Evolutionary conservation across 1,140 invertebrate genomes (phyloP).

Genomic region (Acyrthosiphon pisum): DNA sequence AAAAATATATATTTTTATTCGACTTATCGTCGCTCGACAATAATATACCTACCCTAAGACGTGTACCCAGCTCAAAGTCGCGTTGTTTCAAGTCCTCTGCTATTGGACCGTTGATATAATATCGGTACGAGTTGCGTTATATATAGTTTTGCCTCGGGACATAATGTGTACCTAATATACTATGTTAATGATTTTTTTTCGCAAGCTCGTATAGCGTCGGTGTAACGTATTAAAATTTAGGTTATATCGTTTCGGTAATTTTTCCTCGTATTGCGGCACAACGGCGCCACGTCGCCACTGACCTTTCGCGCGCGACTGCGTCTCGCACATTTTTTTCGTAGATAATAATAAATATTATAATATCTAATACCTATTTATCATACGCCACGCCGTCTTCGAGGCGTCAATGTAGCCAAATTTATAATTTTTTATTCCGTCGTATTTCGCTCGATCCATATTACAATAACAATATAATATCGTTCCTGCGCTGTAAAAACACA

Average conservation of each 20-base stretch:
- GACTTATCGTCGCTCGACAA: not conserved
- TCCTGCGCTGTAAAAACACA: not conserved
- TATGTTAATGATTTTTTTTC: not conserved
- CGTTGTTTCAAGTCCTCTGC: not conserved
- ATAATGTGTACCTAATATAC: too few species aligned
- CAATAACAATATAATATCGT: not conserved
- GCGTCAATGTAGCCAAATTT: not conserved
- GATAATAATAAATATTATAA: not conserved
- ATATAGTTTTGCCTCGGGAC: not conserved
- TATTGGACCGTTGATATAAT: not conserved
- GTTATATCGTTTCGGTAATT: not conserved
- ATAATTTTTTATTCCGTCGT: not conserved
- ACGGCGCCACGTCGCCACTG: not conserved
- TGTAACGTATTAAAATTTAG: not conserved
- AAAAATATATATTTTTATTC: not conserved
- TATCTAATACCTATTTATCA: too few species aligned
- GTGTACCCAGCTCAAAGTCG: not conserved
- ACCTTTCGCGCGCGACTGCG: not conserved
- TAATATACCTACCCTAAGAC: too few species aligned
- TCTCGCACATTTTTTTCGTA: not conserved
- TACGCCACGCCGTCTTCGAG: not conserved
- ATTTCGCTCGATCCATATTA: not conserved
- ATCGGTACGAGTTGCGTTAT: not conserved
- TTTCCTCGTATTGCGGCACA: not conserved
- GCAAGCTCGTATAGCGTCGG: not conserved